phyloP scores from a whole-genome alignment of 2,888 invertebrate genomes.

The Trypoxylon attenuatum region DNA sequence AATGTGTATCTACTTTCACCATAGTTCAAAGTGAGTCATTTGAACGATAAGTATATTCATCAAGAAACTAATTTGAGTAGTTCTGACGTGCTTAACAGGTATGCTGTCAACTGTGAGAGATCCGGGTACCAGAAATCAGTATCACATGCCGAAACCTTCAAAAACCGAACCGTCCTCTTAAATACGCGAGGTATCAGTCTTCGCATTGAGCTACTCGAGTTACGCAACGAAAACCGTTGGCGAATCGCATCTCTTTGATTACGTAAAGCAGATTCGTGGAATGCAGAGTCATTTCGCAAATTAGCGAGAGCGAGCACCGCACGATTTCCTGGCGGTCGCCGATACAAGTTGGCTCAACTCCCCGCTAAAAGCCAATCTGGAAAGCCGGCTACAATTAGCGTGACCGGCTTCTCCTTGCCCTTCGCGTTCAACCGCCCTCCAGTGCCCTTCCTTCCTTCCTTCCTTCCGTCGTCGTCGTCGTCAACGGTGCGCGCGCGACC shows the following conservation, averaged over 20 bases:
- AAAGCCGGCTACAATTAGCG: slow-evolving; percentile 64
- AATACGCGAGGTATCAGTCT: too few relatives aligned
- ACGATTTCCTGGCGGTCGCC: slow-evolving; percentile 36
- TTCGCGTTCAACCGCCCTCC: not conserved
- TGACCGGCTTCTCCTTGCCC: slow-evolving; percentile 49
- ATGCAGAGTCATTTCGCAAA: slow-evolving; percentile 26
- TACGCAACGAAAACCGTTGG: slow-evolving; percentile 6
- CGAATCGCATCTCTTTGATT: not conserved
- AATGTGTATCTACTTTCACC: too few relatives aligned
- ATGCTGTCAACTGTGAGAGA: too few relatives aligned
- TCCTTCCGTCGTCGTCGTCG: slow-evolving; percentile 38
- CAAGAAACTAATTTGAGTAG: too few relatives aligned
- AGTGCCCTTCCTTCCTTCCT: not conserved
- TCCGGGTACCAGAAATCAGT: too few relatives aligned
- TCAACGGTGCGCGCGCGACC: slow-evolving; percentile 35
- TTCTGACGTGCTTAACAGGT: too few relatives aligned
- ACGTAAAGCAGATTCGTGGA: not conserved
- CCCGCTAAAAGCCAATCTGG: slow-evolving; percentile 65
- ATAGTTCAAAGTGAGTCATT: too few relatives aligned
- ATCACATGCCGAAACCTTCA: too few relatives aligned
- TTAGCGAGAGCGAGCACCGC: slow-evolving; percentile 11
- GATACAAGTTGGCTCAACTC: slow-evolving; percentile 55
- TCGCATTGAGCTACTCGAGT: too few relatives aligned
- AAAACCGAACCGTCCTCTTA: too few relatives aligned
- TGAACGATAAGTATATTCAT: too few relatives aligned